Conservation (phyloP, 1,140 invertebrate species). For the Gonatopus flavifemur region DNA sequence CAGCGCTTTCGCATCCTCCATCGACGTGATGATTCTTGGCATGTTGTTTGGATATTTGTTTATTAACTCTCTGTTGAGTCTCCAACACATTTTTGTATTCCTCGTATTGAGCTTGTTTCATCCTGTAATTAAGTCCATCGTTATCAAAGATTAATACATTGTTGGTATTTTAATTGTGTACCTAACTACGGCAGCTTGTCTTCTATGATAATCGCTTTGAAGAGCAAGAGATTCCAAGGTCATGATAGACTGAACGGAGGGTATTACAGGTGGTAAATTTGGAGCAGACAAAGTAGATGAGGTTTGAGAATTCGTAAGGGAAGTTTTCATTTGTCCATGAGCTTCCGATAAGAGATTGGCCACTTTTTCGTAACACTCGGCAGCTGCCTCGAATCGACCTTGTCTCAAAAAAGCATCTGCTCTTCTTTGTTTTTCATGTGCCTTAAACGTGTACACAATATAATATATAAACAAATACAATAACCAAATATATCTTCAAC, state of each 20-base stretch:
- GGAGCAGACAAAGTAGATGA: slow-evolving; percentile 18
- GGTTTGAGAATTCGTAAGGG: slow-evolving; percentile 51
- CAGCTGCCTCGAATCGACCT: slow-evolving; percentile 65
- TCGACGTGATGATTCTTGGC: slow-evolving; percentile 19
- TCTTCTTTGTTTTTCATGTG: slow-evolving; percentile 66
- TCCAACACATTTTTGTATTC: slow-evolving; percentile 62
- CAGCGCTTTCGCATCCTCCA: slow-evolving; percentile 43
- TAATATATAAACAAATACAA: background rate
- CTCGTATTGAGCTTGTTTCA: slow-evolving; percentile 63
- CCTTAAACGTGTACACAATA: slow-evolving; percentile 50
- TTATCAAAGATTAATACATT: background rate
- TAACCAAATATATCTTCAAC: background rate
- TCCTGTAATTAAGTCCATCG: slow-evolving; percentile 28
- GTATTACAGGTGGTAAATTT: slow-evolving; percentile 9
- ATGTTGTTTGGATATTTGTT: slow-evolving; percentile 40
- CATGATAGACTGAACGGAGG: slow-evolving; percentile 31
- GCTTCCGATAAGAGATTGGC: slow-evolving; percentile 62
- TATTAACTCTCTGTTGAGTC: slow-evolving; percentile 50
- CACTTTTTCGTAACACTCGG: slow-evolving; percentile 65
- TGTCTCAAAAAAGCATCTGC: slow-evolving; percentile 63
- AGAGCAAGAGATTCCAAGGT: slow-evolving; percentile 63
- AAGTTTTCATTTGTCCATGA: slow-evolving; percentile 41
- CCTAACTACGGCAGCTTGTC: slow-evolving; percentile 59
- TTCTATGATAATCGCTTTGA: slow-evolving; percentile 65
- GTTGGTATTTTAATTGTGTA: slow-evolving; percentile 17